A percentile compares a stretch with the other conserved stretches of the same genome.
Evolutionary conservation across 1,140 invertebrate species (phyloP).

Genomic region (Melitaea cinxia): DNA sequence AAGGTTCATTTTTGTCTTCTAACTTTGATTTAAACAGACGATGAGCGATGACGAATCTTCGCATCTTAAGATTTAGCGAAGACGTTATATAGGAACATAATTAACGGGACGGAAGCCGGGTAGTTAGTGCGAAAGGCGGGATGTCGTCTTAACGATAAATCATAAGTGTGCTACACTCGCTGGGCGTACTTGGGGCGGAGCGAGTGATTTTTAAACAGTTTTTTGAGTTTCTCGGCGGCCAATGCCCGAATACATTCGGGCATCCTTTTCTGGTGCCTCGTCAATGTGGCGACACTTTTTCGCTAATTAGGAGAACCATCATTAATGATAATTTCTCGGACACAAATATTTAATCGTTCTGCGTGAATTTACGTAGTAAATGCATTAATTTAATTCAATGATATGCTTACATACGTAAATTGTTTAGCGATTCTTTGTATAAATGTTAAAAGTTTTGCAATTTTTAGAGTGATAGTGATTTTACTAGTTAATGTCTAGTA

Average conservation of each 20-base stretch:
- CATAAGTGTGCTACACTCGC: slow-evolving; percentile 74
- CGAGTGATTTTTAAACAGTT: slow-evolving; percentile 80
- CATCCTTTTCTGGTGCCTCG: slow-evolving; percentile 71
- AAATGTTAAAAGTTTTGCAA: not conserved
- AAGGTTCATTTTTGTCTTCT: slow-evolving; percentile 18
- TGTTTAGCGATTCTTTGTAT: not conserved
- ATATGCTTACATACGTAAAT: not conserved
- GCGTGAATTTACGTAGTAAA: not conserved
- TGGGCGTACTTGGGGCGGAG: slow-evolving; percentile 74
- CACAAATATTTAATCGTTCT: slow-evolving; percentile 31
- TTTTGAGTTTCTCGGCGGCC: slow-evolving; percentile 74
- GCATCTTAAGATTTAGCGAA: slow-evolving; percentile 64
- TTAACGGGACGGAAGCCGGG: slow-evolving; percentile 71
- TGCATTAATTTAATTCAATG: not conserved
- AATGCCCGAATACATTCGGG: slow-evolving; percentile 68
- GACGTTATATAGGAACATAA: slow-evolving; percentile 68
- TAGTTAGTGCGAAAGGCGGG: slow-evolving; percentile 74
- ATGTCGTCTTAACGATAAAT: slow-evolving; percentile 78
- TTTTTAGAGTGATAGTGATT: too few relatives aligned
- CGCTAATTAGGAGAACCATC: slow-evolving; percentile 77
- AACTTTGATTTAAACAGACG: slow-evolving; percentile 13
- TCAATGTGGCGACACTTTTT: slow-evolving; percentile 75
- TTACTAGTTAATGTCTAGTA: not conserved
- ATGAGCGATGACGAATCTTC: slow-evolving; percentile 16
- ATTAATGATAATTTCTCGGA: slow-evolving; percentile 70